A percentile compares a stretch with the other conserved stretches of the same genome.
phyloP scores from a whole-genome alignment of 2,888 invertebrate genomes.

The Caenorhabditis sp. region DNA sequence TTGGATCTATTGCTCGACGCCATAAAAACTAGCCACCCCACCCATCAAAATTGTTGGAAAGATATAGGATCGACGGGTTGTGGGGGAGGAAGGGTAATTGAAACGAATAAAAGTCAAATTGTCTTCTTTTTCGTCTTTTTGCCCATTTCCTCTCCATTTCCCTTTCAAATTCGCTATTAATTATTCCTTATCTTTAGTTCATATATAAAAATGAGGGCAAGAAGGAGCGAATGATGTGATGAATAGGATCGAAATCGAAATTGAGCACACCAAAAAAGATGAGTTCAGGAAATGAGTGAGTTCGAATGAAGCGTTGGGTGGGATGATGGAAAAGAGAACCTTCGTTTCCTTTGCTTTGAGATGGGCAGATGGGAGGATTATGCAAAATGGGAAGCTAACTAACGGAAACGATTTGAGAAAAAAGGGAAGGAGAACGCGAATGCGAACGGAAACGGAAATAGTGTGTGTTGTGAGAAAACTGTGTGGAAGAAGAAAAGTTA shows the following conservation, averaged over 20 bases:
- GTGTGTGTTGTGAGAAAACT: background rate
- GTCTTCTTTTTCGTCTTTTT: too few species aligned
- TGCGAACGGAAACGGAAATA: conserved; percentile 7
- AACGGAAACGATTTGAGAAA: too few species aligned
- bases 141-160: background rate
- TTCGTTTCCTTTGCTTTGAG: background rate
- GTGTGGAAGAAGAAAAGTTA: background rate
- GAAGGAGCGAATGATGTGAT: background rate
- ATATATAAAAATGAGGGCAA: background rate
- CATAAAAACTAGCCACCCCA: conserved; percentile 42
- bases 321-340: background rate
- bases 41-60: conserved; percentile 28
- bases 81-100: conserved; percentile 20
- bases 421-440: background rate
- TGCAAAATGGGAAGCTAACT: conserved; percentile 15
- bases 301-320: background rate
- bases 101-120: conserved; percentile 35
- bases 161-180: conserved; percentile 21
- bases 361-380: conserved; percentile 1
- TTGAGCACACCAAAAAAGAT: too few species aligned
- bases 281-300: conserved; percentile 1
- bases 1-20: conserved; percentile 10
- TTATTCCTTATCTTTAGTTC: conserved; percentile 5
- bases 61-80: background rate
- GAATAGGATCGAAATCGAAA: conserved; percentile 3